Percentiles rank a stretch among this genome's conserved stretches.
phyloP scores from a whole-genome alignment of 1,140 invertebrate species.

The Anastatus disparis region DNA sequence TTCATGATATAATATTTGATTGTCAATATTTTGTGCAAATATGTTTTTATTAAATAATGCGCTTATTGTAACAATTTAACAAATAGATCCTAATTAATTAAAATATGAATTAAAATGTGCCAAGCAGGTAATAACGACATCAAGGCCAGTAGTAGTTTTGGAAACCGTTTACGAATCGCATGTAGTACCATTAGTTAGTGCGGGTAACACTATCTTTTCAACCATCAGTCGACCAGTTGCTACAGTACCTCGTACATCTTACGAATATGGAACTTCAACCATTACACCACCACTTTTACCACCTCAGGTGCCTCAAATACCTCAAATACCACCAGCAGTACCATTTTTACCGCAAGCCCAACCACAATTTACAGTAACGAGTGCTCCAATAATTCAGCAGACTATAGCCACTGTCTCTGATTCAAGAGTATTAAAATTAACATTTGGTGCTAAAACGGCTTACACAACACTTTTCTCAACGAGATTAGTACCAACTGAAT shows the following conservation, averaged over 20 bases:
- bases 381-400: constrained; percentile 82
- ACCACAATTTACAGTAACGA: constrained; percentile 81
- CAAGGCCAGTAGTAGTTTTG: constrained; percentile 77
- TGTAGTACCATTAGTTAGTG: constrained; percentile 80
- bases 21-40: no score
- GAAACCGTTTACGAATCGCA: constrained; percentile 86
- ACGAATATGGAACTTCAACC: constrained; percentile 78
- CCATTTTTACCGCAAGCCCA: constrained; percentile 69
- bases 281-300: constrained; percentile 61
- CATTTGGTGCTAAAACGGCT: constrained; percentile 88
- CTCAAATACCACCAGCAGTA: constrained; percentile 63
- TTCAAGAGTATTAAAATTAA: constrained; percentile 84
- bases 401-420: constrained; percentile 83
- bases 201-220: constrained; percentile 77
- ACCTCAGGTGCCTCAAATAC: constrained; percentile 65
- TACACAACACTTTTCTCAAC: constrained; percentile 88
- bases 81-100: no score
- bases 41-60: no score
- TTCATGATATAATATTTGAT: no score
- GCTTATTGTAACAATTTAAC: no score
- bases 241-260: constrained; percentile 77
- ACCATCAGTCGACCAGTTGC: constrained; percentile 81
- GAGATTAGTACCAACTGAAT: constrained; percentile 82
- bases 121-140: constrained; percentile 77
- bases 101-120: no score